Evolutionary conservation across 2,888 invertebrate species (phyloP).

Genomic region (Calameuta pallipes): DNA sequence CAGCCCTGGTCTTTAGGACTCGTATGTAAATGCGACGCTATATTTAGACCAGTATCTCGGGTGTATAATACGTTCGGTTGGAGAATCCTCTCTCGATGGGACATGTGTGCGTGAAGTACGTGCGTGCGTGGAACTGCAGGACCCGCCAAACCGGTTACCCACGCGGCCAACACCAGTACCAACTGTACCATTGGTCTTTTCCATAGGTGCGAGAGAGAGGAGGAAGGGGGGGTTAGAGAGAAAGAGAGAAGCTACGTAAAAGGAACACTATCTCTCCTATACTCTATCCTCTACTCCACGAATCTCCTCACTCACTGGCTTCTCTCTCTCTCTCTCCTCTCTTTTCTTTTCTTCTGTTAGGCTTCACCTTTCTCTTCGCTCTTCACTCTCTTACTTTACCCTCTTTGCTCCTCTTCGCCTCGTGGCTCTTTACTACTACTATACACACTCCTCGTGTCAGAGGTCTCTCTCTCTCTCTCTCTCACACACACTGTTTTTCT

Average conservation of each 20-base stretch:
- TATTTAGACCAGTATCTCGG: conserved; percentile 63
- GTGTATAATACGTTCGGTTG: conserved; percentile 46
- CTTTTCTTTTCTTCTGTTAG: conserved; percentile 10
- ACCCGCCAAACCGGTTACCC: conserved; percentile 65
- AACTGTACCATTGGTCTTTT: not conserved
- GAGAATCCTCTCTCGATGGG: conserved; percentile 21
- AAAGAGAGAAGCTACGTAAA: conserved; percentile 29
- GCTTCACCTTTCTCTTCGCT: not conserved
- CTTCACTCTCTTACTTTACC: conserved; percentile 10
- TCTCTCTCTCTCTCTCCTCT: conserved; percentile 15
- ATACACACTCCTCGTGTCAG: not conserved
- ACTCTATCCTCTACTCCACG: conserved; percentile 24
- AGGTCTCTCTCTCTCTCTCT: conserved; percentile 18
- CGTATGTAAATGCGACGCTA: conserved; percentile 65
- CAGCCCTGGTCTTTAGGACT: conserved; percentile 62
- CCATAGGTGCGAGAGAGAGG: conserved; percentile 17
- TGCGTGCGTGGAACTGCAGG: conserved; percentile 54
- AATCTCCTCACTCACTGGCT: conserved; percentile 20
- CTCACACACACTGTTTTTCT: conserved; percentile 7
- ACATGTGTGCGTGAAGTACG: conserved; percentile 43
- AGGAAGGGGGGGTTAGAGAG: not conserved
- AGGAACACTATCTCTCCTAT: conserved; percentile 47
- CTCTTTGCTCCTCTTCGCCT: not conserved
- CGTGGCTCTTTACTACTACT: not conserved
- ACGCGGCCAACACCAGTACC: conserved; percentile 46